Conservation (phyloP, 1,140 invertebrate species). For the Polypedilum vanderplanki region DNA sequence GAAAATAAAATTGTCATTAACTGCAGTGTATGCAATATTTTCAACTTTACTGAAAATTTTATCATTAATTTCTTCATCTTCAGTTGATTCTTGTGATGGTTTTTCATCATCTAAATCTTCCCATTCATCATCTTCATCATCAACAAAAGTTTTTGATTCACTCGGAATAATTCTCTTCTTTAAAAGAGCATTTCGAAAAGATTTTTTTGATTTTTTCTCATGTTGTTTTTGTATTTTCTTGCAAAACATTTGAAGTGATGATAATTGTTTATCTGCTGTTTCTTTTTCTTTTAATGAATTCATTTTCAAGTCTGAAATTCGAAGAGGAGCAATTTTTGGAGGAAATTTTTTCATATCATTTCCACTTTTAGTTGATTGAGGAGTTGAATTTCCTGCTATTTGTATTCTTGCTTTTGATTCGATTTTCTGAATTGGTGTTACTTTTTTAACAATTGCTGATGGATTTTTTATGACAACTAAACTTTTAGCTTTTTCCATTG, state of each 20-base stretch:
- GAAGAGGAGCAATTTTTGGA: too few relatives aligned
- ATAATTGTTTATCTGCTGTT: neutral
- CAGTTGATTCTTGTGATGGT: neutral
- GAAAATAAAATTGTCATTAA: neutral
- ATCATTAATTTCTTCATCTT: neutral
- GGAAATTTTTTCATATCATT: too few relatives aligned
- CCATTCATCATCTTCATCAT: conserved; percentile 16
- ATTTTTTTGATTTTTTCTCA: neutral
- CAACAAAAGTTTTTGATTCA: neutral
- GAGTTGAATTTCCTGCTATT: too few relatives aligned
- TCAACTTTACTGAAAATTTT: neutral
- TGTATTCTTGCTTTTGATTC: too few relatives aligned
- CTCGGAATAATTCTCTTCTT: neutral
- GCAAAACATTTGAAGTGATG: neutral
- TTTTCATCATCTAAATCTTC: neutral
- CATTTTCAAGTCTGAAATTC: too few relatives aligned
- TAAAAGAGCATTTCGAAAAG: neutral
- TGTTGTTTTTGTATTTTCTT: neutral
- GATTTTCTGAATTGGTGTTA: too few relatives aligned
- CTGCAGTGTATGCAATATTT: neutral
- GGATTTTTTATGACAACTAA: too few relatives aligned
- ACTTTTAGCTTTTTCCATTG: too few relatives aligned
- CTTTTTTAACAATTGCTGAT: too few relatives aligned
- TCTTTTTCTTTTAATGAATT: too few relatives aligned
- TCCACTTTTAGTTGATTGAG: too few relatives aligned